A percentile compares a stretch with the other conserved stretches of the same genome.
Conservation (phyloP, 2,797 vertebrate species). For the Garrulus glandarius region DNA sequence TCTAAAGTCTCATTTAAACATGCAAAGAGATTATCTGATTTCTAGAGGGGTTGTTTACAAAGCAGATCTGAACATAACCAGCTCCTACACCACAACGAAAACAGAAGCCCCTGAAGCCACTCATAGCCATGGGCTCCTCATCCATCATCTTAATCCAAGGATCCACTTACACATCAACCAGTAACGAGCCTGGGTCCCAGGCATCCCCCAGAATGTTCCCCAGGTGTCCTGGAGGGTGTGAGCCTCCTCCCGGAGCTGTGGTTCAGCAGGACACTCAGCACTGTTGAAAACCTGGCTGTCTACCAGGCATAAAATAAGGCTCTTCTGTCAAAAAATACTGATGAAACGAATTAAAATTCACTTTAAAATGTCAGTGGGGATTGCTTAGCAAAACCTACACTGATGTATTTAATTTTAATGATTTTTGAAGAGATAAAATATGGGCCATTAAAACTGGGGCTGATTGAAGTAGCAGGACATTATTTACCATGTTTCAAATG, state of each 20-base stretch:
- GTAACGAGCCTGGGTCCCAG: rapidly evolving
- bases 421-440: constrained; percentile 1
- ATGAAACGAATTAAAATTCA: background rate
- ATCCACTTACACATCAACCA: background rate
- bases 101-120: background rate
- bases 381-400: background rate
- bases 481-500: constrained; percentile 7
- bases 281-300: background rate
- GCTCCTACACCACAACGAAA: background rate
- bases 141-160: background rate
- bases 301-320: background rate
- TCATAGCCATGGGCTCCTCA: background rate
- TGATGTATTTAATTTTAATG: background rate
- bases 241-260: background rate
- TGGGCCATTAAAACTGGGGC: background rate
- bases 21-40: background rate
- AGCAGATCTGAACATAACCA: background rate
- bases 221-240: background rate
- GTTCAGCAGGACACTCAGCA: background rate
- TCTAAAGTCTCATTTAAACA: background rate
- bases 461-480: background rate
- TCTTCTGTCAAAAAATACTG: background rate
- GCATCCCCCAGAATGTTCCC: background rate
- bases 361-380: background rate
- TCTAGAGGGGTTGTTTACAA: background rate